Evolutionary conservation across 2,797 vertebrate species (phyloP).

Genomic region (Setipinna tenuifilis): DNA sequence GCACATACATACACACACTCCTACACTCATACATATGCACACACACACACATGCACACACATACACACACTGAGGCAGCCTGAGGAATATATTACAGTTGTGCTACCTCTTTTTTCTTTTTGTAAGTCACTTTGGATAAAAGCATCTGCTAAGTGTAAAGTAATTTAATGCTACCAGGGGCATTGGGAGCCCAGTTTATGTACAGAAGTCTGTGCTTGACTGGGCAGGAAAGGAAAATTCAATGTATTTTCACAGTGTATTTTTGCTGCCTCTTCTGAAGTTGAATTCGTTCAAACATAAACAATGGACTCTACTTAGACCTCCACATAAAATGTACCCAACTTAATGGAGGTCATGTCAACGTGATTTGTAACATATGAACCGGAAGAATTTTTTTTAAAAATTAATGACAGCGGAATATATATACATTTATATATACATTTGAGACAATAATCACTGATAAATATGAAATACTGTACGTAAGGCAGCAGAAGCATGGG

Average conservation of each 20-base stretch:
- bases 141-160: too few species aligned
- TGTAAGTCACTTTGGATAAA: too few species aligned
- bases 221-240: slow-evolving; percentile 53
- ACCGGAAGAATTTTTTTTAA: slow-evolving; percentile 57
- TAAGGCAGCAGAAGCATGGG: slow-evolving; percentile 50
- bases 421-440: too few species aligned
- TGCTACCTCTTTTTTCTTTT: too few species aligned
- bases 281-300: slow-evolving; percentile 49
- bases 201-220: slow-evolving; percentile 61
- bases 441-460: slow-evolving; percentile 55
- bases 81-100: too few species aligned
- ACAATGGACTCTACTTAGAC: slow-evolving; percentile 42
- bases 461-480: slow-evolving; percentile 44
- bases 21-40: too few species aligned
- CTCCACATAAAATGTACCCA: slow-evolving; percentile 49
- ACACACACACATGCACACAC: too few species aligned
- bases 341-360: slow-evolving; percentile 18
- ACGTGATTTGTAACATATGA: slow-evolving; percentile 45
- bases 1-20: too few species aligned
- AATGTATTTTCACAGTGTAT: slow-evolving; percentile 46
- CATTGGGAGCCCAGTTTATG: slow-evolving; percentile 59
- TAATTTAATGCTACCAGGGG: too few species aligned
- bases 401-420: too few species aligned
- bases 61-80: too few species aligned
- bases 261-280: slow-evolving; percentile 58